phyloP scores from a whole-genome alignment of 2,113 vertebrate genomes.

The Copsychus sechellarum region DNA sequence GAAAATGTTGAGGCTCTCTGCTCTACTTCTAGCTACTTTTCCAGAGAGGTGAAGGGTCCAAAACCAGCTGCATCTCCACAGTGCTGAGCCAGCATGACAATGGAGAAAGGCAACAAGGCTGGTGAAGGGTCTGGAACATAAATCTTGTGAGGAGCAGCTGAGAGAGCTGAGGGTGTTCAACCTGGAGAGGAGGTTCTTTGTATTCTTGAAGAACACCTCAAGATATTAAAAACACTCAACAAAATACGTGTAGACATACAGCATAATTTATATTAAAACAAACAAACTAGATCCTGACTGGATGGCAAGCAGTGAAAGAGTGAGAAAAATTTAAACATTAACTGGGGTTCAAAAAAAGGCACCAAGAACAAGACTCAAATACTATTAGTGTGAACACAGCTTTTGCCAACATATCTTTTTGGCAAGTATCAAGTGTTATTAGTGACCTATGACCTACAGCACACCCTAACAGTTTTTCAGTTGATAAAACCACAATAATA shows the following conservation, averaged over 20 bases:
- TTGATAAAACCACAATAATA: not conserved
- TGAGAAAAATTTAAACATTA: not conserved
- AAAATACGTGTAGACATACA: not conserved
- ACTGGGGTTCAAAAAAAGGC: not conserved
- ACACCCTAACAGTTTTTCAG: not conserved
- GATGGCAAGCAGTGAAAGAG: not conserved
- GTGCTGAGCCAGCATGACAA: not conserved
- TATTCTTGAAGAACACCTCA: not conserved
- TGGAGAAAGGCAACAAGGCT: not conserved
- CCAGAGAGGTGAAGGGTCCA: not conserved
- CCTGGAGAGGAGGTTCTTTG: not conserved
- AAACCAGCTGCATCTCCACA: not conserved
- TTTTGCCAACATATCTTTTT: not conserved
- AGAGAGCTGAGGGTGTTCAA: not conserved
- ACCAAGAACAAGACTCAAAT: not conserved
- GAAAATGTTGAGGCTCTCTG: not conserved
- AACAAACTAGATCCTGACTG: not conserved
- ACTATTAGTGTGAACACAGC: not conserved
- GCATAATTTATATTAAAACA: not conserved
- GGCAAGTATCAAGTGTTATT: not conserved
- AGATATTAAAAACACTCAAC: not conserved
- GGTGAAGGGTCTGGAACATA: not conserved
- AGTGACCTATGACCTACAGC: not conserved
- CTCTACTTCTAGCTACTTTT: not conserved
- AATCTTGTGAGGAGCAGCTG: not conserved